A percentile compares a stretch with the other conserved stretches of the same genome.
These are phyloP conservation scores for Hippoglossus hippoglossus DNA, from an alignment of 2,797 vertebrate species.

Conservation along the genomic window DNA sequence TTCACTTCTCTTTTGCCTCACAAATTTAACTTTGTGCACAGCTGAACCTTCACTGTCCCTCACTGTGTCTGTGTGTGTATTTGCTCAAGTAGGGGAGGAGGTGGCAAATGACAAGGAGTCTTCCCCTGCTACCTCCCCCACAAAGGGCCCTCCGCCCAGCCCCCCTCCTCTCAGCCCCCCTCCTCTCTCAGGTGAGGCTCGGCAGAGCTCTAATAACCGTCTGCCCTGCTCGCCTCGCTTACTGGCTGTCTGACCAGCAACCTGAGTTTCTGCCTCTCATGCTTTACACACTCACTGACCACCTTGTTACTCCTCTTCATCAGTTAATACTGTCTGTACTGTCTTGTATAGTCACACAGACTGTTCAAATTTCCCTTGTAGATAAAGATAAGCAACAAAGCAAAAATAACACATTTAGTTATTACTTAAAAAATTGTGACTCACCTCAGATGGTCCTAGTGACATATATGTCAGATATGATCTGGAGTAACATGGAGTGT, in stretches of 20 bases:
- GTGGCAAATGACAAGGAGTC: constrained; percentile 78
- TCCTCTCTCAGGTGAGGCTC: constrained; percentile 88
- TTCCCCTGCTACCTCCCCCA: constrained; percentile 80
- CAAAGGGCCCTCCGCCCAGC: constrained; percentile 79
- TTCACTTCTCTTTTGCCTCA: constrained; percentile 36
- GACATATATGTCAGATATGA: neutral
- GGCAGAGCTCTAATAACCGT: constrained; percentile 25
- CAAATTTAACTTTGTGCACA: constrained; percentile 33
- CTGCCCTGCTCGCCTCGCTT: constrained; percentile 38
- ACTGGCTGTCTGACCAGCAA: constrained; percentile 4
- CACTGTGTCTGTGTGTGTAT: constrained; percentile 51
- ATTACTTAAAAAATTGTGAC: neutral
- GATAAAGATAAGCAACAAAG: neutral
- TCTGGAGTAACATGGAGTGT: constrained; percentile 46
- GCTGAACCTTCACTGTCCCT: constrained; percentile 39
- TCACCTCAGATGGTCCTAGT: neutral
- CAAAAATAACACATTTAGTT: neutral
- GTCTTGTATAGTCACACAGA: neutral
- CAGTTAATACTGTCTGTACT: neutral
- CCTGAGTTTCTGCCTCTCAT: constrained; percentile 20
- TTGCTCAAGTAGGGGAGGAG: constrained; percentile 85
- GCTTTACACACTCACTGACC: constrained; percentile 45
- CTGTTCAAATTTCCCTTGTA: neutral
- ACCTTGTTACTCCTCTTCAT: constrained; percentile 54
- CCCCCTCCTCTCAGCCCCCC: constrained; percentile 78